Evolutionary conservation across 2,113 vertebrate species (phyloP).

Genomic region (Elachura formosa): DNA sequence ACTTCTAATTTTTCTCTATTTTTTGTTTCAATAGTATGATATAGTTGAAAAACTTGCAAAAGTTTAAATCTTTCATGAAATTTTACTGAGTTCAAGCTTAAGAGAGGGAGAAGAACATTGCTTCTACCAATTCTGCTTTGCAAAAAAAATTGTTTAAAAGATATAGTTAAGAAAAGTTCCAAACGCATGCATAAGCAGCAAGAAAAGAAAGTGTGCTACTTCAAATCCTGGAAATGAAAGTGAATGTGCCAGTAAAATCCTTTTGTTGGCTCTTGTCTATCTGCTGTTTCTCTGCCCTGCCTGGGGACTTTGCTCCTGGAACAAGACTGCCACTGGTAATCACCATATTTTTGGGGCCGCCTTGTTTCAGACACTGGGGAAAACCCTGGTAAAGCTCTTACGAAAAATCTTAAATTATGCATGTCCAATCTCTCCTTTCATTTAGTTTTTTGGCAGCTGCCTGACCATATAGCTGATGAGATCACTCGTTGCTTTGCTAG

Average conservation of each 20-base stretch:
- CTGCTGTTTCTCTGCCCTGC: background rate
- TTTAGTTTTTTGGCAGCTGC: constrained; percentile 17
- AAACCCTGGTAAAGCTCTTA: background rate
- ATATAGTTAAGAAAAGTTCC: background rate
- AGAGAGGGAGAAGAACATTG: background rate
- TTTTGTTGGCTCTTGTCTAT: background rate
- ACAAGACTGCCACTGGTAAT: background rate
- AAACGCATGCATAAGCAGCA: background rate
- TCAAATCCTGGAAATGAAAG: constrained; percentile 12
- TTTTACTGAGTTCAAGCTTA: background rate
- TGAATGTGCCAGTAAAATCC: background rate
- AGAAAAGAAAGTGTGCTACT: background rate
- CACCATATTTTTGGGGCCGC: background rate
- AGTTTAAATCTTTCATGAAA: background rate
- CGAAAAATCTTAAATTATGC: background rate
- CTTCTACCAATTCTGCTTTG: background rate
- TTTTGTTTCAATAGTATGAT: no score
- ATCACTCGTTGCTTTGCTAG: background rate
- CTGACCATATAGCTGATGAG: background rate
- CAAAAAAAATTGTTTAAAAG: background rate
- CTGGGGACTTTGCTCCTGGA: background rate
- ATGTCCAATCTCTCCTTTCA: background rate
- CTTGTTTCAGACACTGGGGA: background rate
- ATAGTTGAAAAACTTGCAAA: background rate
- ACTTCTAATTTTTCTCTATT: background rate